phyloP scores from a whole-genome alignment of 92 coral and sea anemone genomes.

The Virgularia gustaviana region DNA sequence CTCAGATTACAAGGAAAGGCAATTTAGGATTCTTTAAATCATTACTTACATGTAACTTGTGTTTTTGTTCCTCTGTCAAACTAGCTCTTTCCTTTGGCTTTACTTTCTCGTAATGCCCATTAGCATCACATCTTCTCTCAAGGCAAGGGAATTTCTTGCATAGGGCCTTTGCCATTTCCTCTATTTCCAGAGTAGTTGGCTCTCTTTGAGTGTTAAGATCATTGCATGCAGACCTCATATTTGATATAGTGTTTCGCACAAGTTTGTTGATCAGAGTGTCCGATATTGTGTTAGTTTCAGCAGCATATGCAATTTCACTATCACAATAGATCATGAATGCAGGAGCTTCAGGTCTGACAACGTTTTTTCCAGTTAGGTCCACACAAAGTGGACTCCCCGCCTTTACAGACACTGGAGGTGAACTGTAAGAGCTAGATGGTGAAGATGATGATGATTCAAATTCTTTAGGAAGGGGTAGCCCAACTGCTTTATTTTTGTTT shows the following conservation, averaged over 20 bases:
- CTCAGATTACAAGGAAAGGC: background rate
- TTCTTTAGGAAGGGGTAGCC: background rate
- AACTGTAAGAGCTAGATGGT: conserved; percentile 2
- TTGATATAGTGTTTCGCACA: conserved; percentile 16
- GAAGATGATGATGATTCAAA: conserved; percentile 1
- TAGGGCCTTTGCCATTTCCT: conserved; percentile 26
- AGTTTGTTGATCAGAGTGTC: conserved; percentile 6
- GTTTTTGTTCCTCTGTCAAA: conserved; percentile 18
- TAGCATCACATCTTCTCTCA: background rate
- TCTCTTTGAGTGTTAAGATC: conserved; percentile 16
- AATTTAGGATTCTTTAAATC: background rate
- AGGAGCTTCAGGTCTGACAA: conserved; percentile 15
- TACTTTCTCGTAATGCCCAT: conserved; percentile 13
- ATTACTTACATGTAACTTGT: conserved; percentile 7
- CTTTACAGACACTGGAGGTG: conserved; percentile 11
- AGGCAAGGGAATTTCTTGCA: conserved; percentile 26
- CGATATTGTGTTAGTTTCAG: conserved; percentile 30
- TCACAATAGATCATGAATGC: conserved; percentile 4
- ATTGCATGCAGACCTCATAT: conserved; percentile 14
- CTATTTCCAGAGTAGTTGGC: conserved; percentile 17
- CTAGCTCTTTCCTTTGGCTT: conserved; percentile 6
- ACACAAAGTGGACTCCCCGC: conserved; percentile 8
- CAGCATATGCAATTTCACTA: conserved; percentile 30
- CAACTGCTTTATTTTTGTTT: conserved; percentile 7
- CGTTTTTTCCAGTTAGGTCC: conserved; percentile 13